phyloP scores from a whole-genome alignment of 2,797 vertebrate species.

The Myripristis murdjan region DNA sequence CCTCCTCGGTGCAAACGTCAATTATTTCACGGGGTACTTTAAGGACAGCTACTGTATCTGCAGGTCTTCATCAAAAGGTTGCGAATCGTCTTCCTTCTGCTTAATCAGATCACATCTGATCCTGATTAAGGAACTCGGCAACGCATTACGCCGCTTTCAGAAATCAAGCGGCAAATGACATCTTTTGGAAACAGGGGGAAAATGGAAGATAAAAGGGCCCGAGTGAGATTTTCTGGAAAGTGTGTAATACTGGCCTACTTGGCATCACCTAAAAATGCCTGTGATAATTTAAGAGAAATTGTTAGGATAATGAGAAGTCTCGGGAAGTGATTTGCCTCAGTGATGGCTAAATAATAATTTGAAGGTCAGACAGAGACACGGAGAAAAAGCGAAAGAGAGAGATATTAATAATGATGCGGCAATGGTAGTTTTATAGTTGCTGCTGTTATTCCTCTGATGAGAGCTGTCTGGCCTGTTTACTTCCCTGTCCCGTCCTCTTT shows the following conservation, averaged over 20 bases:
- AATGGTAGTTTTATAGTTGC: constrained; percentile 47
- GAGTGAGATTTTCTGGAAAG: constrained; percentile 9
- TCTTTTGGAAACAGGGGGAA: constrained; percentile 16
- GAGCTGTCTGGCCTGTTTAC: constrained; percentile 61
- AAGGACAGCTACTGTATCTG: too few relatives aligned
- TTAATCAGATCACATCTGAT: too few relatives aligned
- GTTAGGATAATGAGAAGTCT: too few relatives aligned
- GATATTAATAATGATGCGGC: constrained; percentile 14
- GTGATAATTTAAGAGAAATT: neutral
- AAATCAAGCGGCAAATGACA: constrained; percentile 5
- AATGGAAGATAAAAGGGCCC: constrained; percentile 12
- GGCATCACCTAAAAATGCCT: neutral
- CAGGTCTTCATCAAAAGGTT: too few relatives aligned
- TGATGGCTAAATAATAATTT: neutral
- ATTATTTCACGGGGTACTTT: too few relatives aligned
- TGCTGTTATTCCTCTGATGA: constrained; percentile 53
- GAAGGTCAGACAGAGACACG: neutral
- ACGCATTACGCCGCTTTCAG: neutral
- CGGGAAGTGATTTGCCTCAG: neutral
- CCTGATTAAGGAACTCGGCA: constrained; percentile 6
- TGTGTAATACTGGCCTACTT: neutral
- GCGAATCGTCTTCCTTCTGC: too few relatives aligned
- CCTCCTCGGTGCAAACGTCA: neutral
- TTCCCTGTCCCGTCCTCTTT: constrained; percentile 46
- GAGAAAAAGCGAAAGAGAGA: constrained; percentile 12